Evolutionary conservation across 2,113 vertebrate genomes (phyloP).

Genomic region (Salvelinus sp.): DNA sequence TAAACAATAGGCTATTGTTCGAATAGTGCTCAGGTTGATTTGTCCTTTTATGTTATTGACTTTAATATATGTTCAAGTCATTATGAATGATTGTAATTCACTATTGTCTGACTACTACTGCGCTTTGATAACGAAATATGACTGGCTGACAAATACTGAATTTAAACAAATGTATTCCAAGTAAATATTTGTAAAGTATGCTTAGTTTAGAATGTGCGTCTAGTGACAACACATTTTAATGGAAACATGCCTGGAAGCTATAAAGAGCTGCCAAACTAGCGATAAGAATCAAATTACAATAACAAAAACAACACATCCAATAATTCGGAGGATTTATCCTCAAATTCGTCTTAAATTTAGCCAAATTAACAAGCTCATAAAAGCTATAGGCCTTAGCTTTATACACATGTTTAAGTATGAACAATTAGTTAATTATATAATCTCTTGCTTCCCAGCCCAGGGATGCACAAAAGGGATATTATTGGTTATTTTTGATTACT

Average conservation of each 20-base stretch:
- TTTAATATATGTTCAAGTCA: background rate
- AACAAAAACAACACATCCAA: slow-evolving; percentile 44
- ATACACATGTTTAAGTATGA: background rate
- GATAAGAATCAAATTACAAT: slow-evolving; percentile 82
- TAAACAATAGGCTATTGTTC: background rate
- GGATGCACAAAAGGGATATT: background rate
- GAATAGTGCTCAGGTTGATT: too few species aligned
- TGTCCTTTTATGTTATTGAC: background rate
- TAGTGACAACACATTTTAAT: slow-evolving; percentile 1
- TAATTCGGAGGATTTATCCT: background rate
- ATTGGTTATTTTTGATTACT: background rate
- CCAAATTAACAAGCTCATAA: background rate
- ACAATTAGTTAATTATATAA: background rate
- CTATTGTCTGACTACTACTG: background rate
- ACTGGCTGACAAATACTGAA: background rate
- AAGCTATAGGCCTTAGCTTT: background rate
- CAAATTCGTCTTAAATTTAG: background rate
- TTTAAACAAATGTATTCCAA: background rate
- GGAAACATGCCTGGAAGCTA: slow-evolving; percentile 76
- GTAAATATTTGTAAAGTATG: background rate
- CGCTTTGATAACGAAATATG: background rate
- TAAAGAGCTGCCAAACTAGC: slow-evolving; percentile 77
- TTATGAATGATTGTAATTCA: background rate
- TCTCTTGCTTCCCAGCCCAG: background rate
- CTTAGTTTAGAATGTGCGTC: background rate